Conservation (phyloP, 2,113 vertebrate species). For the Fregetta grallaria region DNA sequence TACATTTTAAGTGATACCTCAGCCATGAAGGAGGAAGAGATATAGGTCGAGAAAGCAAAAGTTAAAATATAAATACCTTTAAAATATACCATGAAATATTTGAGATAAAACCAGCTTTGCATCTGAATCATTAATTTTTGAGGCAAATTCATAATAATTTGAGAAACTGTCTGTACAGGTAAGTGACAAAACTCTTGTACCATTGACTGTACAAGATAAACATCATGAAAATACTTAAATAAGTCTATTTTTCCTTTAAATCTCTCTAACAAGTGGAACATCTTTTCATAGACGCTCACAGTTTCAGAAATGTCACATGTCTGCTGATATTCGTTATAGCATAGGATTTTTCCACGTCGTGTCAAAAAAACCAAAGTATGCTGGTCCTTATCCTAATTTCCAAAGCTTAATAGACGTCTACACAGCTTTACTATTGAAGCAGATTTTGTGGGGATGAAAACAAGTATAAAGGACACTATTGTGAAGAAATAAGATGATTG, state of each 20-base stretch:
- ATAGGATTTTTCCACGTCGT: background rate
- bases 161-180: background rate
- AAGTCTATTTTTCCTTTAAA: background rate
- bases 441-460: background rate
- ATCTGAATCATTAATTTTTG: background rate
- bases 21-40: background rate
- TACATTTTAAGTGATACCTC: background rate
- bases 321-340: background rate
- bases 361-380: background rate
- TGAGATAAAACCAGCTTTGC: background rate
- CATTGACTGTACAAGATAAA: background rate
- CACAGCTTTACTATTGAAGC: background rate
- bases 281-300: background rate
- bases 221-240: background rate
- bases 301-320: background rate
- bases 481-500: conserved; percentile 14
- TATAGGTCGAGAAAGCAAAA: background rate
- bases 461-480: background rate
- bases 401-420: background rate
- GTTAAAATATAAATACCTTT: background rate
- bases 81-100: background rate
- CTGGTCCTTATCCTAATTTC: background rate
- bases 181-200: background rate
- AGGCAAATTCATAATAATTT: background rate
- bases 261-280: background rate